Conservation (phyloP, 2,888 invertebrate species). For the Cepaea hortensis region DNA sequence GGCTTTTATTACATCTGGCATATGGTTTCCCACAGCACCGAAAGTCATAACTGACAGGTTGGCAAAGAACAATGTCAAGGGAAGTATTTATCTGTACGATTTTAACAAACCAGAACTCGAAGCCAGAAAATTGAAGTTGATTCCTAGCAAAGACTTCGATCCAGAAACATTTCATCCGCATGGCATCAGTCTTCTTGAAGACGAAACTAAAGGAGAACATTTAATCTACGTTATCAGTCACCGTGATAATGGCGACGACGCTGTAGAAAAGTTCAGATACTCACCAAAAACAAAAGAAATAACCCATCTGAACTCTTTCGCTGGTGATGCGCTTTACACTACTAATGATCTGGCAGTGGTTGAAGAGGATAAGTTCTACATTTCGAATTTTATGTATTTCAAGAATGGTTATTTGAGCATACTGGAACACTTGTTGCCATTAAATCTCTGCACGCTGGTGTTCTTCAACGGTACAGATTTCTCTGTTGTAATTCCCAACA, state of each 20-base stretch:
- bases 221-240: conserved; percentile 36
- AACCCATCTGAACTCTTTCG: conserved; percentile 28
- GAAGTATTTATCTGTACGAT: conserved; percentile 58
- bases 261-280: conserved; percentile 39
- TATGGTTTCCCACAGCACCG: not conserved
- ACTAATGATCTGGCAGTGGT: conserved; percentile 28
- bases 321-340: not conserved
- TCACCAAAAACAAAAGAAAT: conserved; percentile 26
- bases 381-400: conserved; percentile 47
- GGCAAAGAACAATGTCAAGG: conserved; percentile 53
- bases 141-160: conserved; percentile 49
- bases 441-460: conserved; percentile 3
- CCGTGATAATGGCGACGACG: not conserved
- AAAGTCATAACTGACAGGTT: conserved; percentile 39
- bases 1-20: conserved; percentile 62
- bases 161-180: conserved; percentile 54
- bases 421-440: conserved; percentile 16
- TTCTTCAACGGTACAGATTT: conserved; percentile 21
- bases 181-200: conserved; percentile 54
- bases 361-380: conserved; percentile 35
- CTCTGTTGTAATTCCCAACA: not conserved
- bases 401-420: not conserved
- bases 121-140: conserved; percentile 55
- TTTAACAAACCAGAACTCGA: conserved; percentile 56
- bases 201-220: conserved; percentile 47